Evolutionary conservation across 2,888 invertebrate species (phyloP).

Genomic region (Psylliodes chrysocephalus): DNA sequence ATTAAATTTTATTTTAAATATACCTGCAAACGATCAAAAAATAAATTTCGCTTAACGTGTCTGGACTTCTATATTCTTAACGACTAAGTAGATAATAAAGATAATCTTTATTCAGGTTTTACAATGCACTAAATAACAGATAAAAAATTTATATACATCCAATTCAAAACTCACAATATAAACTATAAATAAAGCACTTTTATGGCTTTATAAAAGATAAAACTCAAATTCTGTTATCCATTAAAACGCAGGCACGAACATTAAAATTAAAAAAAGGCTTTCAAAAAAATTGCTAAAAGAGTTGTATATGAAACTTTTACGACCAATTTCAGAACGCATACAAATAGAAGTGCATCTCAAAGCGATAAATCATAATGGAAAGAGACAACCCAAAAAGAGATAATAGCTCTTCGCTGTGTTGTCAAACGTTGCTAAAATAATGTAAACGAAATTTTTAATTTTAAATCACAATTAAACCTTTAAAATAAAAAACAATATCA

Average conservation of each 20-base stretch:
- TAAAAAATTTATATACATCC: background rate
- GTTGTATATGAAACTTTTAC: conserved; percentile 17
- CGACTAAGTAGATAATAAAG: background rate
- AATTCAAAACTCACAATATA: background rate
- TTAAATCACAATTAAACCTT: no score
- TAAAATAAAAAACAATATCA: no score
- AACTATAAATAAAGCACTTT: conserved; percentile 17
- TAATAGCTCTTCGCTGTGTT: background rate
- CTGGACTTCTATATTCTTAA: background rate
- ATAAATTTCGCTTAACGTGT: background rate
- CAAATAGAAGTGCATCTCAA: conserved; percentile 2
- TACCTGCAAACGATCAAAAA: no score
- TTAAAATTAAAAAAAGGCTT: background rate
- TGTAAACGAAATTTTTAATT: no score
- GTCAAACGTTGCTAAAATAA: no score
- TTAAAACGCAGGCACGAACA: background rate
- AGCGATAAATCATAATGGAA: conserved; percentile 10
- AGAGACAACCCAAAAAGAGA: background rate
- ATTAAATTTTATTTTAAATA: no score
- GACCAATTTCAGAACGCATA: conserved; percentile 5
- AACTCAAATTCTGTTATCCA: conserved; percentile 14
- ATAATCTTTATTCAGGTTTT: background rate
- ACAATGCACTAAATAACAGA: background rate
- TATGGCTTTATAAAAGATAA: conserved; percentile 22
- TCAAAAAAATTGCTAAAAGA: conserved; percentile 16